Conservation (phyloP, 2,888 invertebrate genomes). For the Trichacis sp. region DNA sequence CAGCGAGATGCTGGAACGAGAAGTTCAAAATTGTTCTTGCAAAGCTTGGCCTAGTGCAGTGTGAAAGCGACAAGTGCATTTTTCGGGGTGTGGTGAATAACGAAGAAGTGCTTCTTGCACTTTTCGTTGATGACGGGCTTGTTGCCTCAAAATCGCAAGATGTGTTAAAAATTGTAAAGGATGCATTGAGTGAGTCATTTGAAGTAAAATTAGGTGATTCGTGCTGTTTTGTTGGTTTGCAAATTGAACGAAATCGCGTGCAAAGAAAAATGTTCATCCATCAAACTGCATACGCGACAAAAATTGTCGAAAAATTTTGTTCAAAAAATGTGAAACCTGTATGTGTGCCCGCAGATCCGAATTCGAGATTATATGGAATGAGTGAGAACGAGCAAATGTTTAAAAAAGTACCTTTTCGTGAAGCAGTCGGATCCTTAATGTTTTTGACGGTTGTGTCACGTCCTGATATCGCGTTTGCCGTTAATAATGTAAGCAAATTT, state of each 20-base stretch:
- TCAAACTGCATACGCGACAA: neutral
- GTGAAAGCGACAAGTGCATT: slow-evolving; percentile 21
- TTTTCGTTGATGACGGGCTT: slow-evolving; percentile 20
- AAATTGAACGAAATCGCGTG: neutral
- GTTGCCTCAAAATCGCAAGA: neutral
- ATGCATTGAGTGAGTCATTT: neutral
- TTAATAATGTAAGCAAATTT: slow-evolving; percentile 22
- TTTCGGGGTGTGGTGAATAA: slow-evolving; percentile 16
- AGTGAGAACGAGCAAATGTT: neutral
- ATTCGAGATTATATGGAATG: neutral
- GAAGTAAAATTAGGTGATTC: slow-evolving; percentile 11
- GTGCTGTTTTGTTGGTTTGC: neutral
- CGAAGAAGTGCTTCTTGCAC: slow-evolving; percentile 14
- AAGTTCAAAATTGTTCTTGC: slow-evolving; percentile 13
- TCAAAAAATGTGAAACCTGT: neutral
- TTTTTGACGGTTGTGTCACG: slow-evolving; percentile 25
- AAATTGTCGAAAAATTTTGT: neutral
- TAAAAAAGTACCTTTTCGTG: slow-evolving; percentile 6
- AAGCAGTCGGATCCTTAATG: slow-evolving; percentile 28
- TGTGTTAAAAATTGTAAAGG: neutral
- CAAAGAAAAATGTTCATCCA: neutral
- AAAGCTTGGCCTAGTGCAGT: slow-evolving; percentile 17
- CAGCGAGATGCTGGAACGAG: slow-evolving; percentile 23
- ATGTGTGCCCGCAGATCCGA: neutral
- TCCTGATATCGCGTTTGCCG: slow-evolving; percentile 29